These are phyloP conservation scores for Ischnura elegans DNA, from an alignment of 2,888 invertebrate genomes.

Conservation along the genomic window DNA sequence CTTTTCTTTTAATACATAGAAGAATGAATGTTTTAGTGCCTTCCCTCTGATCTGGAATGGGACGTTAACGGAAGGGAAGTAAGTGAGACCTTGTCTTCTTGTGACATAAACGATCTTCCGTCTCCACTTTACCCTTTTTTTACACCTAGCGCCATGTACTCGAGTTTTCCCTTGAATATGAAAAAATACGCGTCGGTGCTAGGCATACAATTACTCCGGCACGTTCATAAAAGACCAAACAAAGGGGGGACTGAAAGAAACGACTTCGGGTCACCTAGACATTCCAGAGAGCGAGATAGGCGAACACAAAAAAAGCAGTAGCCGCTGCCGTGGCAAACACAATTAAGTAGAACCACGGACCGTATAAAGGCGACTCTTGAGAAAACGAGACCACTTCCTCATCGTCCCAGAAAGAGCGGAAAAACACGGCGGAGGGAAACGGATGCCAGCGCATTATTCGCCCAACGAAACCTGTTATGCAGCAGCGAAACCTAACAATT, in stretches of 20 bases:
- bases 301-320: slow-evolving; percentile 14
- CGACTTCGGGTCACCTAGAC: background rate
- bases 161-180: background rate
- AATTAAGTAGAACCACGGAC: background rate
- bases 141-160: background rate
- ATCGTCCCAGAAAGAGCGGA: background rate
- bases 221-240: slow-evolving; percentile 20
- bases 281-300: background rate
- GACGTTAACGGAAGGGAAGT: no score
- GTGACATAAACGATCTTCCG: background rate
- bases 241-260: background rate
- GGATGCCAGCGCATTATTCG: background rate
- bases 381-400: slow-evolving; percentile 4
- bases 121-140: background rate
- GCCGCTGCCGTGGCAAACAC: background rate
- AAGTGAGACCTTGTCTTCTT: no score
- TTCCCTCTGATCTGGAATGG: background rate
- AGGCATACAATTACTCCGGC: background rate
- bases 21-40: background rate
- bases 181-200: background rate
- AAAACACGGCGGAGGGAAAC: background rate
- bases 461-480: background rate
- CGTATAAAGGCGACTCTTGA: background rate
- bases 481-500: background rate
- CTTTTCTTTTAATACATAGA: background rate